These are phyloP conservation scores for Marasmarcha lunaedactyla DNA, from an alignment of 2,888 invertebrate genomes.

Conservation along the genomic window DNA sequence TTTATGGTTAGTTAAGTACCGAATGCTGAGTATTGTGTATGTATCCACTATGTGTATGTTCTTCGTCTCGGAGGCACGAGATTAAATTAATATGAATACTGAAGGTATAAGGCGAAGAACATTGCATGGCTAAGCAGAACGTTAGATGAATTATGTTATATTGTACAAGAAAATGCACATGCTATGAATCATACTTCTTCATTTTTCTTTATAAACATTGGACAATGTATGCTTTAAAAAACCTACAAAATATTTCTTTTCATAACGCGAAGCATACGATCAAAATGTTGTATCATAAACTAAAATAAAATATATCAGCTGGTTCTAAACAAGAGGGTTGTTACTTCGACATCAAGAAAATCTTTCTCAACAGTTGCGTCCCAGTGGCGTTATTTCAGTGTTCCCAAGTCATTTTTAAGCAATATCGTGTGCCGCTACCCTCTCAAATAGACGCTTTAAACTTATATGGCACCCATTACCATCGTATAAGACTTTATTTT, in stretches of 20 bases:
- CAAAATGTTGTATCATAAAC: background rate
- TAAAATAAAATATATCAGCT: slow-evolving; percentile 1
- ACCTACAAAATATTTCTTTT: too few relatives aligned
- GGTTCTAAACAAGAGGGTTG: background rate
- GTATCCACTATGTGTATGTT: slow-evolving; percentile 25
- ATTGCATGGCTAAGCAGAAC: slow-evolving; percentile 15
- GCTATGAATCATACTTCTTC: too few relatives aligned
- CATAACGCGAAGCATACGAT: too few relatives aligned
- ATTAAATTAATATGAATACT: slow-evolving; percentile 21
- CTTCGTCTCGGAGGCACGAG: slow-evolving; percentile 27
- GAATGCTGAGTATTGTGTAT: slow-evolving; percentile 25
- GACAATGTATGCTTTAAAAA: too few relatives aligned
- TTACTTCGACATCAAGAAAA: slow-evolving; percentile 14
- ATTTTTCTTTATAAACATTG: too few relatives aligned
- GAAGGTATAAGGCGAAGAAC: slow-evolving; percentile 20
- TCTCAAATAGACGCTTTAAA: slow-evolving; percentile 11
- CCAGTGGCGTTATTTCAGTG: slow-evolving; percentile 28
- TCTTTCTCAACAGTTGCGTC: slow-evolving; percentile 20
- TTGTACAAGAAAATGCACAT: background rate
- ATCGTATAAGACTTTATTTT: slow-evolving; percentile 1
- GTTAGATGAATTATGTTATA: slow-evolving; percentile 12
- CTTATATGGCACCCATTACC: slow-evolving; percentile 1
- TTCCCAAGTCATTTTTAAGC: slow-evolving; percentile 30
- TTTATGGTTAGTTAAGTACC: slow-evolving; percentile 33
- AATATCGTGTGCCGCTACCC: slow-evolving; percentile 30